These are phyloP conservation scores for Nymphalis polychloros DNA, from an alignment of 2,888 invertebrate species.

Conservation along the genomic window DNA sequence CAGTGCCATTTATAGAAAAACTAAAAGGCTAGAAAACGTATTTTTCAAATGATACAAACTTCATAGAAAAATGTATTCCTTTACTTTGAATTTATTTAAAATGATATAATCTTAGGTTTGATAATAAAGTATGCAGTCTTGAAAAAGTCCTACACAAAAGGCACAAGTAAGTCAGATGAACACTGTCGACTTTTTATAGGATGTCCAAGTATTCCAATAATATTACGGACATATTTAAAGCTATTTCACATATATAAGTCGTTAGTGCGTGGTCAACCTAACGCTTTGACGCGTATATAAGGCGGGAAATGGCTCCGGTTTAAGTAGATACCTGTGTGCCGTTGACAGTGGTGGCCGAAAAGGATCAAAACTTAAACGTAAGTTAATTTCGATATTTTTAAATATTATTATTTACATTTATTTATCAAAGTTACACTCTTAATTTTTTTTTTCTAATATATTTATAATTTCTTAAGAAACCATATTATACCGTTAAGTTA, in stretches of 20 bases:
- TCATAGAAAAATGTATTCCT: not conserved
- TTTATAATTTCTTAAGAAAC: too few species aligned
- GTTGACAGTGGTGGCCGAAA: slow-evolving; percentile 27
- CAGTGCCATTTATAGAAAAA: not conserved
- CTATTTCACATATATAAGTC: slow-evolving; percentile 8
- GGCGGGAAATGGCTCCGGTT: slow-evolving; percentile 23
- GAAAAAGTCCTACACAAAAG: slow-evolving; percentile 8
- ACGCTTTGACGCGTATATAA: slow-evolving; percentile 35
- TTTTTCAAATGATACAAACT: slow-evolving; percentile 2
- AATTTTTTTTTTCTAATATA: not conserved
- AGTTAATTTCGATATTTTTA: slow-evolving; percentile 12
- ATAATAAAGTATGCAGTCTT: not conserved
- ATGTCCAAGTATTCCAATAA: not conserved
- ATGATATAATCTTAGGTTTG: not conserved
- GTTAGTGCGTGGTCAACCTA: slow-evolving; percentile 23
- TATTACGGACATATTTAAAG: not conserved
- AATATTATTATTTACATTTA: not conserved
- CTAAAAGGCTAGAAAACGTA: not conserved
- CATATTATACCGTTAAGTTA: too few species aligned
- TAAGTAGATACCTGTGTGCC: slow-evolving; percentile 39
- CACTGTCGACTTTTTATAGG: not conserved
- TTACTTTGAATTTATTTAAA: slow-evolving; percentile 7
- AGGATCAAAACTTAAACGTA: slow-evolving; percentile 4
- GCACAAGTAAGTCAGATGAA: not conserved
- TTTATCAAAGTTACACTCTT: not conserved